phyloP scores from a whole-genome alignment of 2,888 invertebrate species.

The Luperina testacea region DNA sequence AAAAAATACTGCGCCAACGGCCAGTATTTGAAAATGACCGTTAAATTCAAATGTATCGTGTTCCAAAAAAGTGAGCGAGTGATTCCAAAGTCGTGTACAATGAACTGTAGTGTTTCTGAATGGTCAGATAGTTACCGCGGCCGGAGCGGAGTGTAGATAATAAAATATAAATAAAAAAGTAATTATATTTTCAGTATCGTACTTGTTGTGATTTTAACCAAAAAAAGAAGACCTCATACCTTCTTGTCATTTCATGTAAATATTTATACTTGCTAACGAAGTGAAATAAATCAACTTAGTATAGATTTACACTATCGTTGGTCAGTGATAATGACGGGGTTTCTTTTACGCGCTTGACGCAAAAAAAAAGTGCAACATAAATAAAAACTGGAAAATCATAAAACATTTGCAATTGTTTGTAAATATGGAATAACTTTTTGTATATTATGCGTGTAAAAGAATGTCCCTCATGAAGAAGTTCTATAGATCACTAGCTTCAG shows the following conservation, averaged over 20 bases:
- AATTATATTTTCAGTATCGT: conserved; percentile 85
- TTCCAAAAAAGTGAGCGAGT: conserved; percentile 60
- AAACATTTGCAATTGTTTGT: conserved; percentile 32
- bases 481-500: conserved; percentile 61
- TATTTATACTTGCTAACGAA: conserved; percentile 70
- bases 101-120: conserved; percentile 62
- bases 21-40: conserved; percentile 19
- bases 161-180: conserved; percentile 70
- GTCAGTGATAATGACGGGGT: conserved; percentile 47
- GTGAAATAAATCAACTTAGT: conserved; percentile 46
- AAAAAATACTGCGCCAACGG: background rate
- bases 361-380: conserved; percentile 16
- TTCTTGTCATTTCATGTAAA: conserved; percentile 82
- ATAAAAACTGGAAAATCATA: conserved; percentile 11
- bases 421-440: conserved; percentile 38
- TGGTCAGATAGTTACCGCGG: conserved; percentile 51
- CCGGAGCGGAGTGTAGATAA: conserved; percentile 79
- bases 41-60: conserved; percentile 44
- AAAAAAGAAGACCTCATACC: conserved; percentile 84
- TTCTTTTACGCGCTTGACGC: conserved; percentile 55
- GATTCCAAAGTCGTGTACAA: conserved; percentile 51
- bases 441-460: conserved; percentile 55
- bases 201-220: conserved; percentile 89
- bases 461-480: conserved; percentile 55
- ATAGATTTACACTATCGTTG: conserved; percentile 55